Base-by-base conservation (phyloP, 2,888 invertebrate species). In the Hoplodrina blanda region DNA sequence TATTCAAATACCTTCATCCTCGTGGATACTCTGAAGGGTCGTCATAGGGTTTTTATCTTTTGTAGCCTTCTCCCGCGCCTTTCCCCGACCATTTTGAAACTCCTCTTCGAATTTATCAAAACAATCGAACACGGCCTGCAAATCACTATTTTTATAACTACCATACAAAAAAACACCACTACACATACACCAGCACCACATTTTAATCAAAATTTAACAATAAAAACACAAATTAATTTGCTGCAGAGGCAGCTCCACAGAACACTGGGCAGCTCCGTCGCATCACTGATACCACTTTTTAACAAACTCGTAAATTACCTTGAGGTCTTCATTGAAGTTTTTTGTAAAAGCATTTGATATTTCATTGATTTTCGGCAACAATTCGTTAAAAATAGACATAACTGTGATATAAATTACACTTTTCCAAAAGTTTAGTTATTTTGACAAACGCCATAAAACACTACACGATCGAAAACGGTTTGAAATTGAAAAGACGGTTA, bases 301-400 rank as follows among this genome's bases (percentile, higher is more conserved):
- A 20, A 15, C 52, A 61, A 65, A 44, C 52, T 73, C 75, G 44
- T 41, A n/a, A 41, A 79, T 89, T 94, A 95, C 95, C 95, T 94
- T 87, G 59, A 95, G 88, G 54, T 92, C 91, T 73, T 92, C 88
- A 78, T 94, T 88, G 76, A 92, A 89, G 76, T 88, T 91, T 80
- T 90, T 90, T 62, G 78, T 85, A 82, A 85, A 88, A 25, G 85
- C 78, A 50, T 88, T 89, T 44, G 92, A 90, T 91, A 95, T 92
- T 61, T 90, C 91, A 86, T 82, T 81, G 74, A 95, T 76, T 91
- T 93, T 92, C 41, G 92, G 89, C 61, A 95, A 74, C 76, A 94
- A 86, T 86, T 94, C 93, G 89, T 89, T 91, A 85, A 93, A 95
- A 90, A 94, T 90, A 76, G 95, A 94, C 95, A 96, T 96, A 87